phyloP scores from a whole-genome alignment of 2,113 vertebrate species.

The Proteles cristata region DNA sequence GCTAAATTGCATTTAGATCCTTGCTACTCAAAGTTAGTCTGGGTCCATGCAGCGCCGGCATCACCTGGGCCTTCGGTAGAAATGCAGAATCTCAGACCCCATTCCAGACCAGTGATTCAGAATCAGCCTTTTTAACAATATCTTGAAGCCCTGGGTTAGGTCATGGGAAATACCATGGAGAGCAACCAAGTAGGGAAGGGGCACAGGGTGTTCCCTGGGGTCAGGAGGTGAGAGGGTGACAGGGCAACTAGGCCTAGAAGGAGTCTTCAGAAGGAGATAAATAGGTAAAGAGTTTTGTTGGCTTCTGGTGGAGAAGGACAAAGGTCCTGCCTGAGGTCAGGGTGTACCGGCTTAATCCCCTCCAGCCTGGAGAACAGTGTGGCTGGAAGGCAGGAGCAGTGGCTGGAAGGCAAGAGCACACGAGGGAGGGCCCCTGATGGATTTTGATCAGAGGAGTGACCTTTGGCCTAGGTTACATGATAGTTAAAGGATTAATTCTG shows the following conservation, averaged over 20 bases:
- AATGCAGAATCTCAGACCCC: not conserved
- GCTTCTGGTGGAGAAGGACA: not conserved
- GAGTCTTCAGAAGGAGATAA: not conserved
- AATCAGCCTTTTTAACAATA: not conserved
- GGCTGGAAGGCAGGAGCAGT: not conserved
- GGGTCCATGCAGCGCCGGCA: not conserved
- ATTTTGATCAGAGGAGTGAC: not conserved
- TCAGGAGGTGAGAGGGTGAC: not conserved
- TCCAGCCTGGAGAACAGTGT: not conserved
- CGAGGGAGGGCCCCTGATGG: no score
- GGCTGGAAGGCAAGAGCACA: not conserved
- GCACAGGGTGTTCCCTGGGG: not conserved
- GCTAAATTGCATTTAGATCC: not conserved
- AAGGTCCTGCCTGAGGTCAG: not conserved
- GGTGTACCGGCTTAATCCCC: accelerated
- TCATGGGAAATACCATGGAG: not conserved
- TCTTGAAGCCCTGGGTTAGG: not conserved
- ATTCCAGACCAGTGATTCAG: not conserved
- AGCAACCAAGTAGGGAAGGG: not conserved
- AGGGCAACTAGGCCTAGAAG: not conserved
- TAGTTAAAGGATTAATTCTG: not conserved
- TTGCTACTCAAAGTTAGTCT: not conserved
- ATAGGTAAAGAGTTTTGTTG: not conserved
- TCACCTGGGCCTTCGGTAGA: not conserved
- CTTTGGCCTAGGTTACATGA: not conserved